Conservation (phyloP, 2,888 invertebrate genomes). For the Campoletis raptor region DNA sequence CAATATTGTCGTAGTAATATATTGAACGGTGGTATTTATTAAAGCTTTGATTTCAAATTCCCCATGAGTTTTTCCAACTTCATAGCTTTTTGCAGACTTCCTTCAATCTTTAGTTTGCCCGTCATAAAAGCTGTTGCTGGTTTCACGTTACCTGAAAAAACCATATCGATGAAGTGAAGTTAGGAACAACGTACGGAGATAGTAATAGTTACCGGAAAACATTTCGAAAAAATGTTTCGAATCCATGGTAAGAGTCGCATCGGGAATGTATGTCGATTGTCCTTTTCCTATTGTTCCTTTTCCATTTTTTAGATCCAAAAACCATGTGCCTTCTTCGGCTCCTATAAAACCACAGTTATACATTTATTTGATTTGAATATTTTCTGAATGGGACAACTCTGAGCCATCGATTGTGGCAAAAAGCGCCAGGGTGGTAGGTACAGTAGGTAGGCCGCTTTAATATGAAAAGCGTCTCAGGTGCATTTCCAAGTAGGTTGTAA, state of each 20-base stretch:
- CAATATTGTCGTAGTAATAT: background rate
- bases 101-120: slow-evolving; percentile 97
- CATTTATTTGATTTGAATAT: background rate
- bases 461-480: too few relatives aligned
- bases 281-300: slow-evolving; percentile 93
- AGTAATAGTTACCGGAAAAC: slow-evolving; percentile 88
- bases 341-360: slow-evolving; percentile 83
- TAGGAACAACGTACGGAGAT: background rate
- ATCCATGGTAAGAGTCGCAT: slow-evolving; percentile 95
- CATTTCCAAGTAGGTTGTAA: too few relatives aligned
- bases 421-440: too few relatives aligned
- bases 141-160: slow-evolving; percentile 91
- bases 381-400: background rate
- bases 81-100: slow-evolving; percentile 97
- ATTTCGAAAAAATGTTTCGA: slow-evolving; percentile 91
- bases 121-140: slow-evolving; percentile 98
- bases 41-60: slow-evolving; percentile 90
- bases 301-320: slow-evolving; percentile 95
- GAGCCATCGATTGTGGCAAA: too few relatives aligned
- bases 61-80: slow-evolving; percentile 96
- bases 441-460: too few relatives aligned
- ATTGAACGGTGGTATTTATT: slow-evolving; percentile 70
- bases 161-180: background rate
- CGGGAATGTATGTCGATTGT: slow-evolving; percentile 88
- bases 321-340: slow-evolving; percentile 91